Evolutionary conservation across 2,888 invertebrate species (phyloP), one percentile per base, ranked within the genome.

Genomic region (Lysandra coridon): DNA sequence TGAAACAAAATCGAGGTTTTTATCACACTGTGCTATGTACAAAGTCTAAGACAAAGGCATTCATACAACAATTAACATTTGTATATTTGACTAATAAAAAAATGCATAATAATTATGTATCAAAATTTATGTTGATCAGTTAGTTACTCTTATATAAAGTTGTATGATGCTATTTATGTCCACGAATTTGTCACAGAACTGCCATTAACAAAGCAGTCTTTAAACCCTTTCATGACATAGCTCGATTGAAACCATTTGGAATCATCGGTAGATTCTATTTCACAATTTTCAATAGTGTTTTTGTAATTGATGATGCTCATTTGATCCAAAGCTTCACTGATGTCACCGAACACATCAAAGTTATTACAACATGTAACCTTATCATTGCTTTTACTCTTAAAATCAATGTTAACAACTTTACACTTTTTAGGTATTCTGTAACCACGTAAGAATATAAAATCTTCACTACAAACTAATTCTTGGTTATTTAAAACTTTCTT

Each of bases 221-320:
- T 95, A 84, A 95, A 96, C 30, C 96, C 96, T 86, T 95, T 95
- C 88, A 96, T 90, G 49, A 94, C 87, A 86, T 93, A 92, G 78
- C 89, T 93, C 30, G 95, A 95, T 84, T 95, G 95, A 86, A 92
- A 95, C 96, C 96, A 96, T 78, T 87, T 88, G 12, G 84, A 83
- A 44, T 82, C 82, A 81, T 90, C 86, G 4, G 87, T 90, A 1
- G 91, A 91, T 83, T 93, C 91, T 80, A 93, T 92, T 84, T 91
- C 91, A 85, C 83, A 82, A 78, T 87, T 89, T 64, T 88, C 84
- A 77, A 86, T 83, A 77, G 86, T 83, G 79, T 85, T 83, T 76
- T 85, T 83, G 75, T 85, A 84, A 57, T 86, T 80, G 37, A 85
- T 14, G 14, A 69, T 78, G 75, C 87, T 85, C 57, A 88, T 82